These are phyloP conservation scores for Xenopus borealis DNA, from an alignment of 2,113 vertebrate genomes.

Conservation along the genomic window DNA sequence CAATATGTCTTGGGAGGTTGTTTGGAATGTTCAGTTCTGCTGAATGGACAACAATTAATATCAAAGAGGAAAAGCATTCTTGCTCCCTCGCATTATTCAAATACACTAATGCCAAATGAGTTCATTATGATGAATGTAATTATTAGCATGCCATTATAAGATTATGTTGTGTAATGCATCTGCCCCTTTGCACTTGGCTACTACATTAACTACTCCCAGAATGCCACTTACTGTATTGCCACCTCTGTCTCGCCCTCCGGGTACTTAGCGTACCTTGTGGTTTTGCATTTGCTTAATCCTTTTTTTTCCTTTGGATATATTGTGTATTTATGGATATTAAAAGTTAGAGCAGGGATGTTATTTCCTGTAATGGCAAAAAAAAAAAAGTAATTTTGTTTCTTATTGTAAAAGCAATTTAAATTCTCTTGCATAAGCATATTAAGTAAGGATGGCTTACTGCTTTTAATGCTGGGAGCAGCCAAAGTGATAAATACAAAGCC, in stretches of 20 bases:
- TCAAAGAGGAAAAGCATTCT: constrained; percentile 13
- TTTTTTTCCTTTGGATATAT: constrained; percentile 3
- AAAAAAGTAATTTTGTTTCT: constrained; percentile 15
- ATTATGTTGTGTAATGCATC: constrained; percentile 37
- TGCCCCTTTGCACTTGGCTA: constrained; percentile 35
- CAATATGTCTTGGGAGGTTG: constrained; percentile 6
- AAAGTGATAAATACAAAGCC: too few species aligned
- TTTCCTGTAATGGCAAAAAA: constrained; percentile 39
- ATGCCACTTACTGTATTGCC: constrained; percentile 27
- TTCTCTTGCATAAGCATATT: constrained; percentile 30
- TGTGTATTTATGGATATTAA: constrained; percentile 31
- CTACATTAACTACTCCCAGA: constrained; percentile 34
- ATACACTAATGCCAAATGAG: constrained; percentile 26
- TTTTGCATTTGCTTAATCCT: constrained; percentile 21
- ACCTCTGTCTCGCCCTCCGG: constrained; percentile 24
- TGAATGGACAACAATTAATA: constrained; percentile 40
- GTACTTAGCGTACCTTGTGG: constrained; percentile 27
- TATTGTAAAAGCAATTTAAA: constrained; percentile 38
- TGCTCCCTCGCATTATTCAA: constrained; percentile 25
- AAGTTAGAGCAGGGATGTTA: constrained; percentile 29
- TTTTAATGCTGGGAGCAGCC: too few species aligned
- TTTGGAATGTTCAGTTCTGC: constrained; percentile 22
- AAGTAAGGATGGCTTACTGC: constrained; percentile 23
- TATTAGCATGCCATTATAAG: constrained; percentile 42
- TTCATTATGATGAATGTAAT: constrained; percentile 42